Evolutionary conservation across 2,797 vertebrate species (phyloP).

Genomic region (Coendou prehensilis): DNA sequence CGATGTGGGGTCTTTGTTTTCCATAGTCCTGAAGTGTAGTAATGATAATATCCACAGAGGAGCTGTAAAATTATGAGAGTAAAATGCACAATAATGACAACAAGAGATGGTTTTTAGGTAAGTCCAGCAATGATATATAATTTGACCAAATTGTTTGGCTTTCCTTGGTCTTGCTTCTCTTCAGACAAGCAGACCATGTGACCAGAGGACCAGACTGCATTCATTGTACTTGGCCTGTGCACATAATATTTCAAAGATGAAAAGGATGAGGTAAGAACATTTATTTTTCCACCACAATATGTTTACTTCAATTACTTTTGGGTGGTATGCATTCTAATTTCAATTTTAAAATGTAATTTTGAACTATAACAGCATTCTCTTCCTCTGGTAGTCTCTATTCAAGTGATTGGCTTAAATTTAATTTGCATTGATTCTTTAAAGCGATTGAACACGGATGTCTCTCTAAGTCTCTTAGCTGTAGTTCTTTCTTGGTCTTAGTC

Average conservation of each 20-base stretch:
- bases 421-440: not conserved
- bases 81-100: accelerated
- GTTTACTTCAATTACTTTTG: too few species aligned
- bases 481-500: not conserved
- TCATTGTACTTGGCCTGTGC: not conserved
- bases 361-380: accelerated
- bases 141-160: not conserved
- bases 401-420: not conserved
- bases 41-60: not conserved
- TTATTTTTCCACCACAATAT: not conserved
- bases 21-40: too few species aligned
- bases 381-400: not conserved
- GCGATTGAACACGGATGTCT: too few species aligned
- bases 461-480: not conserved
- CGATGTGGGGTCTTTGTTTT: not conserved
- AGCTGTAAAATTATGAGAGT: not conserved
- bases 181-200: not conserved
- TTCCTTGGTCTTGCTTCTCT: too few species aligned
- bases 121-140: accelerated
- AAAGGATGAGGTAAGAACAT: too few species aligned
- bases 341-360: not conserved
- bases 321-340: not conserved
- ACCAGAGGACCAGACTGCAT: not conserved
- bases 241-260: not conserved
- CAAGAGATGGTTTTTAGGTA: accelerated